These are phyloP conservation scores for Synanthedon vespiformis DNA, from an alignment of 2,888 invertebrate species.

Conservation along the genomic window DNA sequence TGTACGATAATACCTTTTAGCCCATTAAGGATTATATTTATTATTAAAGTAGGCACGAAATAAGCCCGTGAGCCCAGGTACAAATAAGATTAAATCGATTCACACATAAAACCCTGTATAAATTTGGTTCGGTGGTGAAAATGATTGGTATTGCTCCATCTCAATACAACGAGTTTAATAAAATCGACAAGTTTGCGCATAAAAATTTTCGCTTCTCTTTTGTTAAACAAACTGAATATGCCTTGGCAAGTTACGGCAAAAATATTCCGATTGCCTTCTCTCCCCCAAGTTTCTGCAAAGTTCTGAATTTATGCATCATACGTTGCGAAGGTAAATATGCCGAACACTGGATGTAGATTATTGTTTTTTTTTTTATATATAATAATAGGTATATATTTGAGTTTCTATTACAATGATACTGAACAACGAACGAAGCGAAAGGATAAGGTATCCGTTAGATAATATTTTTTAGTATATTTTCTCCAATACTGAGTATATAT, in stretches of 20 bases:
- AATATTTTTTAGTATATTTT: too few relatives aligned
- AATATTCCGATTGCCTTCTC: constrained; percentile 4
- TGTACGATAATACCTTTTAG: too few relatives aligned
- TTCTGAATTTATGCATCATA: constrained; percentile 7
- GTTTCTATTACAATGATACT: neutral
- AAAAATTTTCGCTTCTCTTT: neutral
- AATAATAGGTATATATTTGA: neutral
- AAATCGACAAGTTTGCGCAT: constrained; percentile 3
- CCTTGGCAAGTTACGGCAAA: constrained; percentile 3
- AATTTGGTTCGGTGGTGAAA: neutral
- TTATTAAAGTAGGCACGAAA: too few relatives aligned
- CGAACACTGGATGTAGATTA: constrained; percentile 3
- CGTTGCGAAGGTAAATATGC: constrained; percentile 4
- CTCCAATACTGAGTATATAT: too few relatives aligned
- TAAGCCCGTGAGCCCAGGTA: too few relatives aligned
- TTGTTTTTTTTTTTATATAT: constrained; percentile 5
- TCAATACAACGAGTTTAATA: constrained; percentile 1
- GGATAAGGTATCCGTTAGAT: too few relatives aligned
- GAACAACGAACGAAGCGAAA: too few relatives aligned
- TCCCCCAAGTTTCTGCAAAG: constrained; percentile 1
- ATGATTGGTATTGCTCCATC: too few relatives aligned
- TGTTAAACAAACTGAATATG: constrained; percentile 3
- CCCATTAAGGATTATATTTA: too few relatives aligned
- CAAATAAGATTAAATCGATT: too few relatives aligned
- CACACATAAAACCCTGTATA: neutral